These are phyloP conservation scores for Sebastes reedi DNA, from an alignment of 2,797 vertebrate species.

Conservation along the genomic window DNA sequence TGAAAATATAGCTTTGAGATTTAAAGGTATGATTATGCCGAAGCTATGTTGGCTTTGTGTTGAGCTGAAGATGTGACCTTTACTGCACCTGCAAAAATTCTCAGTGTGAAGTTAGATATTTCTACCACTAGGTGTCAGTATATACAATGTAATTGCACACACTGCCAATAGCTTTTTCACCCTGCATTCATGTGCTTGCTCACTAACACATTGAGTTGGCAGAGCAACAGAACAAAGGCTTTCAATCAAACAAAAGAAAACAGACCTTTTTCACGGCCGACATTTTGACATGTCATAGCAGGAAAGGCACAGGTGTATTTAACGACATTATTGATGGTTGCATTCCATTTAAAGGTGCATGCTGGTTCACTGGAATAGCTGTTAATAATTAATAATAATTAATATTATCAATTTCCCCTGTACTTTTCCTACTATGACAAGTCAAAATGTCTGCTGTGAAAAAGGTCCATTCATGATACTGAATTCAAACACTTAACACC, in stretches of 20 bases:
- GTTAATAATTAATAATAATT: too few relatives aligned
- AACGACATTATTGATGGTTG: too few relatives aligned
- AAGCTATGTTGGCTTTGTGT: background rate
- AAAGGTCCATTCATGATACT: background rate
- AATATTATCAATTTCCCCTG: background rate
- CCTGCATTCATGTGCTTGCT: constrained; percentile 1
- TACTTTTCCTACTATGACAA: background rate
- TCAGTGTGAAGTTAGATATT: constrained; percentile 2
- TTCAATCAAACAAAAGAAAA: constrained; percentile 40
- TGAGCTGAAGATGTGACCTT: background rate
- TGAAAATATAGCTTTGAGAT: background rate
- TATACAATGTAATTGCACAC: constrained; percentile 14
- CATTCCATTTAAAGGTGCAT: background rate
- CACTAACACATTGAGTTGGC: background rate
- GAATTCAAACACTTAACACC: constrained; percentile 5
- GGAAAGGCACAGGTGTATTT: background rate
- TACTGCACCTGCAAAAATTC: background rate
- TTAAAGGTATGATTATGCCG: background rate
- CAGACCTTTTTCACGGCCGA: background rate
- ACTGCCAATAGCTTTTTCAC: background rate
- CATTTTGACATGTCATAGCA: background rate
- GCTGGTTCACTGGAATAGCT: background rate
- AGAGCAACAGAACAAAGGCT: constrained; percentile 46
- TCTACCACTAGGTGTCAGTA: constrained; percentile 60
- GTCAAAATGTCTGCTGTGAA: background rate